phyloP scores from a whole-genome alignment of 2,888 invertebrate species.

The Caenorhabditis imperialis region DNA sequence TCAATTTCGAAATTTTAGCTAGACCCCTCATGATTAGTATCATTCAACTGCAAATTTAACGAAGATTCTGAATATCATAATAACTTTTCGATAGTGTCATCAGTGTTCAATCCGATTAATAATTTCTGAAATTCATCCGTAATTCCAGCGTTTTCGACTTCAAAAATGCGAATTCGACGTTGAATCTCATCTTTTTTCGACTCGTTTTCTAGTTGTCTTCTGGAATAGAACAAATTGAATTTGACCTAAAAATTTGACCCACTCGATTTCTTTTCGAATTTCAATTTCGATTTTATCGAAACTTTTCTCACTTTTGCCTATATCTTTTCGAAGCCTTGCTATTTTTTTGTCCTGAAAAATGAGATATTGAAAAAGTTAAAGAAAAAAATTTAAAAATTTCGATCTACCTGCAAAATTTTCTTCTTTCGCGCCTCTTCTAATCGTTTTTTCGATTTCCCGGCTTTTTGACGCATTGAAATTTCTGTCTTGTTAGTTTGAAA shows the following conservation, averaged over 20 bases:
- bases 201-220: conserved; percentile 44
- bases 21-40: too few relatives aligned
- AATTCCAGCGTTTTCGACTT: conserved; percentile 48
- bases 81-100: conserved; percentile 8
- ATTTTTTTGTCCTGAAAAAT: conserved; percentile 45
- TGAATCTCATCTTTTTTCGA: conserved; percentile 51
- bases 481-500: conserved; percentile 41
- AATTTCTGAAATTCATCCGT: conserved; percentile 45
- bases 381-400: too few relatives aligned
- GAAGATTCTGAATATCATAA: too few relatives aligned
- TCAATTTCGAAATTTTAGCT: too few relatives aligned
- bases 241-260: background rate
- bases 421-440: conserved; percentile 40
- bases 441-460: conserved; percentile 29
- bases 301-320: conserved; percentile 43
- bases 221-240: conserved; percentile 4
- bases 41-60: too few relatives aligned
- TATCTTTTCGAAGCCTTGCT: conserved; percentile 34
- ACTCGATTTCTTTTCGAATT: conserved; percentile 43
- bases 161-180: conserved; percentile 40
- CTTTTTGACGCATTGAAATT: conserved; percentile 26
- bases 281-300: conserved; percentile 37
- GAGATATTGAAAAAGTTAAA: too few relatives aligned
- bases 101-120: conserved; percentile 21
- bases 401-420: conserved; percentile 39